Evolutionary conservation across 2,113 vertebrate genomes (phyloP).

Genomic region (Heloderma charlesbogerti): DNA sequence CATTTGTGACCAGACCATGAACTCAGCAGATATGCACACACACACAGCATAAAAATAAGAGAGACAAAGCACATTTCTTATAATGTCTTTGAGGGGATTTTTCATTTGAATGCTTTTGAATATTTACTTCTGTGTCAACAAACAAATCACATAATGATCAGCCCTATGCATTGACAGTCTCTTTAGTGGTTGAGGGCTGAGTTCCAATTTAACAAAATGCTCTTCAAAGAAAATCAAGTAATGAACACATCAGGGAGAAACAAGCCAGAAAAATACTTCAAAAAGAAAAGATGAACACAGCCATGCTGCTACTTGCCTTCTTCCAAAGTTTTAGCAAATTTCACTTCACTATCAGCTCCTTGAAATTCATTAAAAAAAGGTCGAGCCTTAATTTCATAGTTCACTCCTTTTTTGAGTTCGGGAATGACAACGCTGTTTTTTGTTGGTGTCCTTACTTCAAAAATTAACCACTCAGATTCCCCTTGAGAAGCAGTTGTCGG

Average conservation of each 20-base stretch:
- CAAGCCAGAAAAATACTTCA: slow-evolving; percentile 53
- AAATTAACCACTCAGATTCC: slow-evolving; percentile 91
- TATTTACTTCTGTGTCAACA: slow-evolving; percentile 73
- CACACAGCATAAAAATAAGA: slow-evolving; percentile 29
- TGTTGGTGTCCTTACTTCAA: slow-evolving; percentile 91
- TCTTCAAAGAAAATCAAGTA: slow-evolving; percentile 70
- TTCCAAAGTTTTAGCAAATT: slow-evolving; percentile 94
- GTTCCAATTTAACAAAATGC: slow-evolving; percentile 33
- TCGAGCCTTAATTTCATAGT: slow-evolving; percentile 95
- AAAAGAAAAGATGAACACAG: slow-evolving; percentile 69
- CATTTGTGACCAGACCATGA: slow-evolving; percentile 70
- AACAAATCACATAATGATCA: slow-evolving; percentile 69
- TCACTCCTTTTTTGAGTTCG: slow-evolving; percentile 92
- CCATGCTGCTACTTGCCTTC: slow-evolving; percentile 87
- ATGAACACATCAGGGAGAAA: slow-evolving; percentile 58
- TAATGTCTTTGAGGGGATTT: slow-evolving; percentile 55
- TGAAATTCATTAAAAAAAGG: slow-evolving; percentile 99
- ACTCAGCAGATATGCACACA: slow-evolving; percentile 62
- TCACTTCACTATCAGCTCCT: slow-evolving; percentile 96
- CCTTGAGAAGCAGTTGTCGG: slow-evolving; percentile 79
- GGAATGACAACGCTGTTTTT: slow-evolving; percentile 91
- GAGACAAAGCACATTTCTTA: slow-evolving; percentile 60
- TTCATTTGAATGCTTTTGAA: slow-evolving; percentile 56
- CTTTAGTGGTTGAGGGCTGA: slow-evolving; percentile 24
- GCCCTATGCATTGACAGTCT: slow-evolving; percentile 38